phyloP scores from a whole-genome alignment of 2,113 vertebrate species.

The Myiozetetes cayanensis region DNA sequence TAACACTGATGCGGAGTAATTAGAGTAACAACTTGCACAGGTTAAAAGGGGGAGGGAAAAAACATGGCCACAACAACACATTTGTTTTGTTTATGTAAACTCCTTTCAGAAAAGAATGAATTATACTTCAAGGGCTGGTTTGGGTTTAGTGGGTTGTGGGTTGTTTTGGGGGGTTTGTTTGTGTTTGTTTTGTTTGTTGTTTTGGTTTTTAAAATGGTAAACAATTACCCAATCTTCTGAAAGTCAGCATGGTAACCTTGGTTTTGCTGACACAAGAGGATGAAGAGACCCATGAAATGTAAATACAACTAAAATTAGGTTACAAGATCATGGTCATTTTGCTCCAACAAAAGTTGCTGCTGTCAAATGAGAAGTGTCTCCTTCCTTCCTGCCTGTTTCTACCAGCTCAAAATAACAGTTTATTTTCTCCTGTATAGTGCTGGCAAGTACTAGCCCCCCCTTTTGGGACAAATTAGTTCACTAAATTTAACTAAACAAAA shows the following conservation, averaged over 20 bases:
- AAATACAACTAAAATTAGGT: background rate
- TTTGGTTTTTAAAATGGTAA: background rate
- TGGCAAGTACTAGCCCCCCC: background rate
- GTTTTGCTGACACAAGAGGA: background rate
- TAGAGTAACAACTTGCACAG: background rate
- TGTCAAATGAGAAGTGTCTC: background rate
- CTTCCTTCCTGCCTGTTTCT: background rate
- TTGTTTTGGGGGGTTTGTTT: background rate
- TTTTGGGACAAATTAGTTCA: background rate
- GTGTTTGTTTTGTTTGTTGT: background rate
- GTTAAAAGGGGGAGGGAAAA: background rate
- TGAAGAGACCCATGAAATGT: background rate
- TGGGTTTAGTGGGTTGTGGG: background rate
- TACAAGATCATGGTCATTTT: background rate
- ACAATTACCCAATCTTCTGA: background rate
- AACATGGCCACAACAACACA: background rate
- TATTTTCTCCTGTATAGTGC: background rate
- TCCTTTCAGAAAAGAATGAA: background rate
- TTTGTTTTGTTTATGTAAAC: background rate
- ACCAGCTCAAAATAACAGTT: background rate
- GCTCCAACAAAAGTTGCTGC: background rate
- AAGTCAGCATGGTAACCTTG: background rate
- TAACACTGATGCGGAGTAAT: background rate
- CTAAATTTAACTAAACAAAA: background rate
- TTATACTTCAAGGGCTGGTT: background rate